Conservation (phyloP, 1,140 invertebrate species). For the Charaxes varanes region DNA sequence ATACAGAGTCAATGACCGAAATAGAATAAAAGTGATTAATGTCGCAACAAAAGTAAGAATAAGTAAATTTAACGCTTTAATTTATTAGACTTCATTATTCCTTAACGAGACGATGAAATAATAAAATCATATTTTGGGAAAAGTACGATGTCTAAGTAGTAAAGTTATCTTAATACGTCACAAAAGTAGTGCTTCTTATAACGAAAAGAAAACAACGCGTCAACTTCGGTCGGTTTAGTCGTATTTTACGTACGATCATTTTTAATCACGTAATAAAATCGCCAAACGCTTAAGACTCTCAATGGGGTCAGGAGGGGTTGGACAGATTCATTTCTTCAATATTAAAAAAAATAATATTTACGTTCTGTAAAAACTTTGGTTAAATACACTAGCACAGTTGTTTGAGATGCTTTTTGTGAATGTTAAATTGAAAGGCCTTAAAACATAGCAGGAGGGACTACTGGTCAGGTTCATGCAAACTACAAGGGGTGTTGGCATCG, state of each 20-base stretch:
- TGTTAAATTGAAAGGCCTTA: no score
- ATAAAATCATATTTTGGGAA: no score
- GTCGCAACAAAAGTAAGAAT: constrained; percentile 17
- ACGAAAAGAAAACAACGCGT: no score
- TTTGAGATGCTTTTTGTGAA: neutral
- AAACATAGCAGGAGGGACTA: constrained; percentile 4
- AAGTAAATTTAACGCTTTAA: constrained; percentile 18
- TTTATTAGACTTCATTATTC: no score
- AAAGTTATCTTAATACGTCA: no score
- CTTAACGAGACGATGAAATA: no score
- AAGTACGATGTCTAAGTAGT: no score
- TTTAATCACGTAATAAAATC: constrained; percentile 24
- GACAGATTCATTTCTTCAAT: constrained; percentile 27
- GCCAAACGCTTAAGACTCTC: constrained; percentile 30
- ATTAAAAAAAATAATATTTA: constrained; percentile 25
- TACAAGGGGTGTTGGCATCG: constrained; percentile 63
- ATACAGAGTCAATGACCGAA: constrained; percentile 37
- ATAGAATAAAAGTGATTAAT: constrained; percentile 23
- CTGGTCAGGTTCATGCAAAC: constrained; percentile 54
- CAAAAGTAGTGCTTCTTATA: no score
- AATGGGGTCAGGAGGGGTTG: constrained; percentile 18
- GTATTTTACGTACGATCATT: constrained; percentile 10
- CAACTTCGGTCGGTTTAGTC: neutral
- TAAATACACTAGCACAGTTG: neutral
- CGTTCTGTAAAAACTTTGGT: no score